Conservation (phyloP, 2,888 invertebrate genomes). For the Pyrrhia umbra region DNA sequence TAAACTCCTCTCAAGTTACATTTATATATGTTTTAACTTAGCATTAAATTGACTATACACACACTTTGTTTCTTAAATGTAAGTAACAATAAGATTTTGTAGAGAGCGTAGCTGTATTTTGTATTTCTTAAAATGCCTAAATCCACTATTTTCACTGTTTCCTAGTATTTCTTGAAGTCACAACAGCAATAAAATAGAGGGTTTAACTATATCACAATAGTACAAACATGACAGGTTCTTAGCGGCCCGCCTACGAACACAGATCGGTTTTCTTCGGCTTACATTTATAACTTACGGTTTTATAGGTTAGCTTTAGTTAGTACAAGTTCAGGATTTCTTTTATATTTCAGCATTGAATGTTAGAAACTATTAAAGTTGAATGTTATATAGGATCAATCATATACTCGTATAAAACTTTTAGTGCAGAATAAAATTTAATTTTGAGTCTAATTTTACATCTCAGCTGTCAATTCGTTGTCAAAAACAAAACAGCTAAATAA, state of each 20-base stretch:
- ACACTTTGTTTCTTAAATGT: not conserved
- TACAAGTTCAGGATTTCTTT: constrained; percentile 20
- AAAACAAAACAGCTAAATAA: constrained; percentile 19
- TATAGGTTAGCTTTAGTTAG: constrained; percentile 24
- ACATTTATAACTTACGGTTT: constrained; percentile 51
- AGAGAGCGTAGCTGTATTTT: constrained; percentile 24
- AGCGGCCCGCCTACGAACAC: constrained; percentile 53
- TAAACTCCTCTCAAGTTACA: not conserved
- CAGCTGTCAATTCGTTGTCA: not conserved
- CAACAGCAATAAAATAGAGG: constrained; percentile 55
- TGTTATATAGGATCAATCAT: not conserved
- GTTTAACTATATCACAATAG: constrained; percentile 55
- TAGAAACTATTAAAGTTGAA: not conserved
- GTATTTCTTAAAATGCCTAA: constrained; percentile 26
- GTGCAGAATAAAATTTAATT: not conserved
- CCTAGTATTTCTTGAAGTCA: constrained; percentile 54
- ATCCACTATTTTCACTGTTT: constrained; percentile 25
- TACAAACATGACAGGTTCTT: constrained; percentile 54
- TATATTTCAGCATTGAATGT: constrained; percentile 9
- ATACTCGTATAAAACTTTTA: not conserved
- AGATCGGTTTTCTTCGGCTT: constrained; percentile 50
- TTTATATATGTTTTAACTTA: not conserved
- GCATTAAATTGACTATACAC: not conserved
- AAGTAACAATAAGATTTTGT: constrained; percentile 3
- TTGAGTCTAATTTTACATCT: not conserved